Conservation (phyloP, 2,888 invertebrate genomes). For the Oeneis ivallda region DNA sequence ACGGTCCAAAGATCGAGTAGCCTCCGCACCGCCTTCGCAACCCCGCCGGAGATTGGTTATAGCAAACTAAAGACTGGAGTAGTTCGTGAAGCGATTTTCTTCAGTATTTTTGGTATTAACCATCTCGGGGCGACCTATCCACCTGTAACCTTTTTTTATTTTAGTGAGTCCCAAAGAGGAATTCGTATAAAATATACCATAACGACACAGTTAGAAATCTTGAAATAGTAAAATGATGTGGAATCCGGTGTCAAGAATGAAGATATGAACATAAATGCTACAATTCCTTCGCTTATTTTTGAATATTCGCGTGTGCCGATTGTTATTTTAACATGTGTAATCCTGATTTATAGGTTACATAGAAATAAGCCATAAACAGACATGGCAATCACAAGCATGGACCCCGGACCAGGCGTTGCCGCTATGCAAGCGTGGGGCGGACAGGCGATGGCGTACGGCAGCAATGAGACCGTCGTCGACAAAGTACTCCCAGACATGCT, state of each 20-base stretch:
- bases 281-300: neutral
- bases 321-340: slow-evolving; percentile 2
- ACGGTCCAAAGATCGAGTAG: slow-evolving; percentile 60
- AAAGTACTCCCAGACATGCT: slow-evolving; percentile 89
- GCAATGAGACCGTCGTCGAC: slow-evolving; percentile 91
- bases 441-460: slow-evolving; percentile 73
- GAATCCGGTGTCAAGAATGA: slow-evolving; percentile 29
- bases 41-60: slow-evolving; percentile 72
- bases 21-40: slow-evolving; percentile 70
- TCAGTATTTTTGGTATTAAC: slow-evolving; percentile 78
- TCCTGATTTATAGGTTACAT: slow-evolving; percentile 29
- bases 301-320: neutral
- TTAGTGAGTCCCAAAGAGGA: slow-evolving; percentile 49
- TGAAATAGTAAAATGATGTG: neutral
- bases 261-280: neutral
- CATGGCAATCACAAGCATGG: slow-evolving; percentile 70
- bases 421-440: slow-evolving; percentile 77
- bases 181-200: slow-evolving; percentile 21
- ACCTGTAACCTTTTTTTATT: slow-evolving; percentile 49
- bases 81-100: slow-evolving; percentile 81
- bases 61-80: slow-evolving; percentile 77
- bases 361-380: slow-evolving; percentile 39
- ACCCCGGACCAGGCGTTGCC: slow-evolving; percentile 72
- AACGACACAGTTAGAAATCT: neutral
- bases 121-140: slow-evolving; percentile 64